These are phyloP conservation scores for Phoxinus phoxinus DNA, from an alignment of 2,113 vertebrate species.

Conservation along the genomic window DNA sequence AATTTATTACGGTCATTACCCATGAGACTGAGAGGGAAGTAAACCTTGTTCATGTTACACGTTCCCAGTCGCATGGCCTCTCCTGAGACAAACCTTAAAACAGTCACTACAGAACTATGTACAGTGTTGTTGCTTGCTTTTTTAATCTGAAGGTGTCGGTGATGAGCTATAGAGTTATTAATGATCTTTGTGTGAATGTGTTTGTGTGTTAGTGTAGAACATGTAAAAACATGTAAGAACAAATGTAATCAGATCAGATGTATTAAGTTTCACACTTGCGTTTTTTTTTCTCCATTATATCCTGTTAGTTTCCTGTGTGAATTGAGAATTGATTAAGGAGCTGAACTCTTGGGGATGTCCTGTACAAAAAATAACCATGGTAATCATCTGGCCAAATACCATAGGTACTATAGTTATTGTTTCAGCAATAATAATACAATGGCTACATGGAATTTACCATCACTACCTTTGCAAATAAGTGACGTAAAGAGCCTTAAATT, in stretches of 20 bases:
- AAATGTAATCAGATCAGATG: background rate
- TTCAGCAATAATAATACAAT: too few species aligned
- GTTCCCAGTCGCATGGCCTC: conserved; percentile 19
- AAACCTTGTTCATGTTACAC: conserved; percentile 6
- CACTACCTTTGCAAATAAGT: too few species aligned
- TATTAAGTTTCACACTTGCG: background rate
- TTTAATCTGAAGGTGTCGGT: background rate
- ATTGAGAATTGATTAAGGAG: background rate
- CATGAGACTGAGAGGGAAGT: background rate
- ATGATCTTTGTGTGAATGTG: background rate
- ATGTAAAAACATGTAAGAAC: background rate
- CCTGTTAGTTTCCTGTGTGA: background rate
- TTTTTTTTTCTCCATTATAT: background rate
- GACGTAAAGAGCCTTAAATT: too few species aligned
- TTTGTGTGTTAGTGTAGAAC: background rate
- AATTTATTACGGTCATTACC: conserved; percentile 7
- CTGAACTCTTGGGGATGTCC: background rate
- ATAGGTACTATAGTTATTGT: too few species aligned
- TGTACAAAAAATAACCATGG: too few species aligned
- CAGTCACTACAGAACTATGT: conserved; percentile 1
- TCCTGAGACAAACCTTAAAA: background rate
- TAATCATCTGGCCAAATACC: too few species aligned
- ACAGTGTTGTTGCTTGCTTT: background rate
- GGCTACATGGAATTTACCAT: too few species aligned
- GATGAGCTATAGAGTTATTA: conserved; percentile 1